Evolutionary conservation across 2,113 vertebrate genomes (phyloP).

Genomic region (Peromyscus maniculatus): DNA sequence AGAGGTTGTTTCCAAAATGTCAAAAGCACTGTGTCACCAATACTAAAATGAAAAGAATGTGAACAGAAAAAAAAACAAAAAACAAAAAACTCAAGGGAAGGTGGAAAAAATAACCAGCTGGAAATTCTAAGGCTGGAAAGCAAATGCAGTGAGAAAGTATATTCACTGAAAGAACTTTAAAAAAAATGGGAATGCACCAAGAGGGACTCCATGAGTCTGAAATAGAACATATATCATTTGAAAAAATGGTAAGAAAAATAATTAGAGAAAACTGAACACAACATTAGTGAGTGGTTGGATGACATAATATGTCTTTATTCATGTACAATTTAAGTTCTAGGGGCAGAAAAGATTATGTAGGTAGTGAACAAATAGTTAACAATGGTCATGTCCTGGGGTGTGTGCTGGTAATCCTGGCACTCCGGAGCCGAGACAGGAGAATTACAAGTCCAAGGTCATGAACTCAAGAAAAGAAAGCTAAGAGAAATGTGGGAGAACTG

Average conservation of each 20-base stretch:
- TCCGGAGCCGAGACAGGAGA: background rate
- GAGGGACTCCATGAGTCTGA: background rate
- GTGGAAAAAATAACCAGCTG: background rate
- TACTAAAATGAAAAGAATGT: background rate
- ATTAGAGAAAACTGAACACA: background rate
- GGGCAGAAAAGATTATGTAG: background rate
- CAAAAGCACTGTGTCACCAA: background rate
- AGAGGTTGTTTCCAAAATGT: background rate
- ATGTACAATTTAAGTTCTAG: background rate
- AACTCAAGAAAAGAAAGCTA: background rate
- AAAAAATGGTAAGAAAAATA: background rate
- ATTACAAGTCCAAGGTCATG: too few relatives aligned
- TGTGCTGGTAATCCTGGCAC: too few relatives aligned
- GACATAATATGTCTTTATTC: background rate
- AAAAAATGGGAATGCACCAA: background rate
- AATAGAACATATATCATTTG: background rate
- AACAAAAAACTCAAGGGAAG: background rate
- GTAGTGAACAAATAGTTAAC: background rate
- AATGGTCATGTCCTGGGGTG: background rate
- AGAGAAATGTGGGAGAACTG: too few relatives aligned
- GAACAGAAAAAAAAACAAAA: background rate
- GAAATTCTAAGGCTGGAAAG: background rate
- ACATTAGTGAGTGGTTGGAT: background rate
- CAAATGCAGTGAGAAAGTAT: background rate
- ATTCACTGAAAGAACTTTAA: background rate